Conservation (phyloP, 2,888 invertebrate genomes). For the Microctonus brassicae region DNA sequence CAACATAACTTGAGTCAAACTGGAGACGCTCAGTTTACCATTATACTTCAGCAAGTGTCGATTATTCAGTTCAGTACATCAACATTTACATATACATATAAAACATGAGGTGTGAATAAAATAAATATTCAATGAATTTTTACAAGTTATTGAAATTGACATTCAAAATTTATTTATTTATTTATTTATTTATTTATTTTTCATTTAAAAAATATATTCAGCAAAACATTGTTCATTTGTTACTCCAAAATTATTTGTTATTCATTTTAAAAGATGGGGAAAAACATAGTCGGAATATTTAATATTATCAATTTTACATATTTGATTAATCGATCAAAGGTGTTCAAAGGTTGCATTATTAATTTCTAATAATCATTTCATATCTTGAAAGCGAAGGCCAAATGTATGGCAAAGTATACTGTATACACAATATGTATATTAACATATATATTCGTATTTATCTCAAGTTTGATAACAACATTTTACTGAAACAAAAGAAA, state of each 20-base stretch:
- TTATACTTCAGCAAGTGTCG: background rate
- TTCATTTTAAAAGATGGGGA: too few species aligned
- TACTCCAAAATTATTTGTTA: too few species aligned
- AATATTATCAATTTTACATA: too few species aligned
- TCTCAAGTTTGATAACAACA: too few species aligned
- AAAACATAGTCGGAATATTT: too few species aligned
- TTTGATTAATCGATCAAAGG: background rate
- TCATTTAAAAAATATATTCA: too few species aligned
- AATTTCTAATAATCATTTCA: background rate
- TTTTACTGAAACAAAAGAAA: too few species aligned
- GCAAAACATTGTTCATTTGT: too few species aligned
- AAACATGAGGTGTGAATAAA: background rate
- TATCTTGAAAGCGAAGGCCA: background rate
- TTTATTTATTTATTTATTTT: too few species aligned
- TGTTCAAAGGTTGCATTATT: background rate
- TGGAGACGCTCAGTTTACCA: slow-evolving; percentile 4
- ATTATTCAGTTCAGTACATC: too few species aligned
- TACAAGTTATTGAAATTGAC: background rate
- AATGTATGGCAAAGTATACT: background rate
- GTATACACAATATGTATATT: too few species aligned
- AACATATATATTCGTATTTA: too few species aligned
- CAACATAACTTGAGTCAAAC: background rate
- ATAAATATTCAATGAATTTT: background rate
- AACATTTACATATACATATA: background rate
- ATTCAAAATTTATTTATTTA: background rate